Base-by-base conservation (phyloP, 2,113 vertebrate species). In the Rhea americana region DNA sequence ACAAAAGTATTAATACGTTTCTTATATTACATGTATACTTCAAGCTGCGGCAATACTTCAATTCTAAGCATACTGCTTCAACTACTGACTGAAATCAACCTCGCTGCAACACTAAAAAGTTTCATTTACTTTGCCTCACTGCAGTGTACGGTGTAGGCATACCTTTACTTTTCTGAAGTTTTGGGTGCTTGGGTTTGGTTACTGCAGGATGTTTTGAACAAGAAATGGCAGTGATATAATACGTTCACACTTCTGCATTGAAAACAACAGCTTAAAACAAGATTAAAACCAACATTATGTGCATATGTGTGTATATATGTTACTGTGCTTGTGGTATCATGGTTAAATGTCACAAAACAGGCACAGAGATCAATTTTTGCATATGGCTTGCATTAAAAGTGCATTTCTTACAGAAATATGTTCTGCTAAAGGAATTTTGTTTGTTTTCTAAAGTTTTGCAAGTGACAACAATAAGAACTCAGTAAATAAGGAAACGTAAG, bases 21-120 rank as follows among this genome's bases (percentile, higher is more conserved):
- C 41, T 62, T 9, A 18, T 39, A 73, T 41, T 76, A 30, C 24
- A 74, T 7, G 4, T 45, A 24, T 5, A 45, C 3, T 90, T 88
- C 37, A 86, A 81, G 11, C 5, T 90, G 25, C 30, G 55, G 21
- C 13, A 59, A 41, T 21, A 59, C 11, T 13, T 18, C 61, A 41
- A 63, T 63, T 87, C 86, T 73, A 68, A 65, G 20, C 14, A 85
- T 77, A 58, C 7, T 70, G 6, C 81, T 92, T 81, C 81, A 84
- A 1, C 28, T 83, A 2, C 4, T 75, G n/a, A 18, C 37, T 83
- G 41, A 74, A 86, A 62, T 63, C 26, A 83, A n/a, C 2, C 15
- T 62, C 41, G 51, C 0, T 3, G 11, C 17, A 61, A n/a, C 6
- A 48, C 9, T 5, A 6, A 2, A 5, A 25, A 70, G 26, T 47